phyloP scores from a whole-genome alignment of 2,888 invertebrate genomes.

The Rhagonycha fulva region DNA sequence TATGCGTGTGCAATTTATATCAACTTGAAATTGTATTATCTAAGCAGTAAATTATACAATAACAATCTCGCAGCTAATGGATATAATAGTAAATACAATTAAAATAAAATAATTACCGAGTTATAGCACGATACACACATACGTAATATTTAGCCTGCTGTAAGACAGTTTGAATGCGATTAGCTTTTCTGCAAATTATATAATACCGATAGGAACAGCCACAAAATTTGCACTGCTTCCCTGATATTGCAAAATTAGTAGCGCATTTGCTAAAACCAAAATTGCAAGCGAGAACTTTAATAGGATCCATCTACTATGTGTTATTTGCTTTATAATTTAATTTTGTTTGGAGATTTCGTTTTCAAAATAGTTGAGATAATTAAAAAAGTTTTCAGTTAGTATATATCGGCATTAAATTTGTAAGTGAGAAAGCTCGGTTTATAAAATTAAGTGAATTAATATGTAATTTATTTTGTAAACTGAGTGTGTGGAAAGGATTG shows the following conservation, averaged over 20 bases:
- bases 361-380: neutral
- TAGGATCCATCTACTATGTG: neutral
- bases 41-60: neutral
- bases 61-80: neutral
- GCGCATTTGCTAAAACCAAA: neutral
- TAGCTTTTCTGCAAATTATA: slow-evolving; percentile 36
- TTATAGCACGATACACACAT: slow-evolving; percentile 28
- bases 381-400: neutral
- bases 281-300: neutral
- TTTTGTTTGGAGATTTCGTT: neutral
- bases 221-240: slow-evolving; percentile 16
- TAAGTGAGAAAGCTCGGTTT: neutral
- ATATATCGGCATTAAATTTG: neutral
- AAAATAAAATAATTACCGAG: slow-evolving; percentile 21
- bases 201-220: slow-evolving; percentile 27
- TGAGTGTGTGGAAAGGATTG: neutral
- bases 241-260: slow-evolving; percentile 2
- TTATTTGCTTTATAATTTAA: neutral
- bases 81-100: slow-evolving; percentile 23
- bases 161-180: slow-evolving; percentile 32
- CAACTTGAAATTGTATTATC: neutral
- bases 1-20: neutral
- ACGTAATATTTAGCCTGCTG: slow-evolving; percentile 32
- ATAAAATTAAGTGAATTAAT: neutral
- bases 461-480: neutral